Evolutionary conservation across 2,888 invertebrate genomes (phyloP), one percentile per base, ranked within the genome.

Genomic region (Eucera pruinosa): DNA sequence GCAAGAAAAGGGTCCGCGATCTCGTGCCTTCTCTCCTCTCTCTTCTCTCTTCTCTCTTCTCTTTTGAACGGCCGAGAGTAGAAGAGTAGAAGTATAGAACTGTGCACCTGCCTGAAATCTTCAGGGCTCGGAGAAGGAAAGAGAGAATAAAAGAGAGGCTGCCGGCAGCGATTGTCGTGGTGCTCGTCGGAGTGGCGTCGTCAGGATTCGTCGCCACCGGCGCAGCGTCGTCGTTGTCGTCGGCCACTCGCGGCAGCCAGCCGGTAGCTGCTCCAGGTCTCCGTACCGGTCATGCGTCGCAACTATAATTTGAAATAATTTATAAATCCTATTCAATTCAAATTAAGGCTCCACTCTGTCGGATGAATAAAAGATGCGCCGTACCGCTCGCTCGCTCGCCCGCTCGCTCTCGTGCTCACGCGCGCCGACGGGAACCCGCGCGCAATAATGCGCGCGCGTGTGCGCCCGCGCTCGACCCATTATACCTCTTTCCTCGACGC

Each of bases 311-410:
- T 92, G 90, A 92, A 92, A 92, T 92, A 92, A 91, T 92, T 92
- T 92, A 92, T 91, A 92, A 91, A 91, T 92, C 91, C 92, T 90
- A 92, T 92, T 92, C 92, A 92, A 92, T 92, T 92, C 92, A 92
- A 92, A 92, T 92, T 91, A 91, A 90, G 92, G 92, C 91, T 91
- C 92, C 92, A 91, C 90, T 91, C 92, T 90, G 92, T 92, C 92
- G 92, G 90, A 92, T 92, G 92, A 92, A 92, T 92, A 92, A 92
- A 92, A 92, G 92, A 92, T 92, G 90, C 87, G 87, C 84, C 81
- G 82, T 84, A 80, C 81, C 79, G 75, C 39, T 45, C n/a, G 64
- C 54, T 55, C 47, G 66, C 45, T 54, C 79, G 75, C 39, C 45
- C n/a, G 64, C 54, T 55, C 47, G 66, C 45, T 54, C 62, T 52